Percentiles rank a stretch among this genome's conserved stretches.
These are phyloP conservation scores for Synergus japonicus DNA, from an alignment of 2,888 invertebrate species.

Conservation along the genomic window DNA sequence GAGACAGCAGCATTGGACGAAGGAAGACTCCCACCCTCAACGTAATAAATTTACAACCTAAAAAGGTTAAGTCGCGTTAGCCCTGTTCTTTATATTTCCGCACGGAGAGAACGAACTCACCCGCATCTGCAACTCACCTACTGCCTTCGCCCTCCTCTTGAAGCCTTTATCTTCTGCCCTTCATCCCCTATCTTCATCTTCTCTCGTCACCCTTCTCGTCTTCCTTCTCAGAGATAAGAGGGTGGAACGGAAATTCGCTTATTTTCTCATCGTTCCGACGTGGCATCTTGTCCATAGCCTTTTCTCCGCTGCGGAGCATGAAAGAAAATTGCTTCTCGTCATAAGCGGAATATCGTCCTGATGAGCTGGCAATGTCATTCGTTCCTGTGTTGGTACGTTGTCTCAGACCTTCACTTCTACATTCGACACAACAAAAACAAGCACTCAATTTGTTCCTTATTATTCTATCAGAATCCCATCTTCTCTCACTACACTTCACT, in stretches of 20 bases:
- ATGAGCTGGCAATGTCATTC: constrained; percentile 66
- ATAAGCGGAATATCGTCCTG: constrained; percentile 74
- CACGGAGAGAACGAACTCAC: constrained; percentile 56
- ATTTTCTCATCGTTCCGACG: constrained; percentile 75
- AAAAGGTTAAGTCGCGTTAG: constrained; percentile 76
- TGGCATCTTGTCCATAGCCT: constrained; percentile 74
- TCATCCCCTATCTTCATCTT: constrained; percentile 47
- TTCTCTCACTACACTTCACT: constrained; percentile 33
- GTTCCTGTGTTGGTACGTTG: constrained; percentile 46
- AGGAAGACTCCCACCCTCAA: constrained; percentile 49
- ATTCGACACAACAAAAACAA: constrained; percentile 40
- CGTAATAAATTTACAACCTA: constrained; percentile 76
- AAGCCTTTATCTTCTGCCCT: constrained; percentile 42
- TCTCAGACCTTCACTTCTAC: constrained; percentile 42
- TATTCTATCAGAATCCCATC: constrained; percentile 55
- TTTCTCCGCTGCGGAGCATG: constrained; percentile 68
- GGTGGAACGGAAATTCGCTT: constrained; percentile 74
- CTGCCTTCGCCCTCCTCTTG: constrained; percentile 43
- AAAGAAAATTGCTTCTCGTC: constrained; percentile 76
- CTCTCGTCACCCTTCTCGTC: constrained; percentile 41
- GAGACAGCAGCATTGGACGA: constrained; percentile 52
- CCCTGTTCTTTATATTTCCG: constrained; percentile 77
- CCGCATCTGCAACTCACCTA: constrained; percentile 43
- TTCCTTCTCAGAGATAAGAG: constrained; percentile 52
- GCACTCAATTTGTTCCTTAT: constrained; percentile 59